Evolutionary conservation across 1,140 invertebrate species (phyloP), one percentile per base, ranked within the genome.

Genomic region (Lutraria rhynchaena): DNA sequence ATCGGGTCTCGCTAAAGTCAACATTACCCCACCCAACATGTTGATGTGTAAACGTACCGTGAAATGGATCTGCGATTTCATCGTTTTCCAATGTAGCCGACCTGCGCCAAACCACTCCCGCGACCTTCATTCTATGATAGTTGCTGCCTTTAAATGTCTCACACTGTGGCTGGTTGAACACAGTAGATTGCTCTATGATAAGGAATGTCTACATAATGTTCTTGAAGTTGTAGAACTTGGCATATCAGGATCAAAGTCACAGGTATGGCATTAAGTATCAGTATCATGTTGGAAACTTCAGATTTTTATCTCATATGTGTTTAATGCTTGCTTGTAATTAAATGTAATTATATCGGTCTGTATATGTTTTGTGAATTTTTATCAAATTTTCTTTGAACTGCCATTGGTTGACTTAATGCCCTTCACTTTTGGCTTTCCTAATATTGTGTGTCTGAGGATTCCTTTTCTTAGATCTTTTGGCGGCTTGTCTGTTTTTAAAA

Each of bases 11-110:
- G 97, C 98, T 27, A 95, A 91, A 69, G 89, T 92, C 11, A 82
- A 83, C n/a, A 87, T 92, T 44, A 86, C 85, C 22, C 88, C 88
- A 9, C 86, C 90, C 1, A 92, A 91, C 81, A 81, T 87, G 31
- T 75, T 90, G 24, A 92, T 92, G 91, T 91, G 91, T 80, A 92
- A 92, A 93, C 93, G 97, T 88, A 96, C 97, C n/a, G 97, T 99
- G 4, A 98, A 98, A 91, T 98, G 98, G 98, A 95, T 99, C 69
- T 98, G 98, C 93, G 97, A 99, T 93, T 99, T 99, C 91, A 99
- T 99, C 86, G 95, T 96, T 33, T 96, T 96, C 91, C 98, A 99
- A 93, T 99, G 99, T 93, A 97, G 96, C 83, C 94, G 98, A 67
- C 98, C 98, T 24, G 98, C 98, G 33, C 97, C 95, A 58, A 96